phyloP scores from a whole-genome alignment of 2,113 vertebrate species.

The Orcinus orca region DNA sequence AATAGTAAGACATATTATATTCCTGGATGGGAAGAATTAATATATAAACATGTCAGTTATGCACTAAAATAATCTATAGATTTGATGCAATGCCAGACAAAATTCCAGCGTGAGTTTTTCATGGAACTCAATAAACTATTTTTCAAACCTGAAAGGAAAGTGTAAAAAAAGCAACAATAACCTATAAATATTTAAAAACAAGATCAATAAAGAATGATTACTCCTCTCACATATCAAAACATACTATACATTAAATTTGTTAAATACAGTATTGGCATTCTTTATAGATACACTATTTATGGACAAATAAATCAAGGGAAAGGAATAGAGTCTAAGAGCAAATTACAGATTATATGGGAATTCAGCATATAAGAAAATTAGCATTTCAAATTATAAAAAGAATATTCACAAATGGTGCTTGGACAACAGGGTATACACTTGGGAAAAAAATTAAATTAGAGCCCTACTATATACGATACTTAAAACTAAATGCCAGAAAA shows the following conservation, averaged over 20 bases:
- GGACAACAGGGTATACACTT: not conserved
- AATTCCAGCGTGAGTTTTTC: constrained; percentile 4
- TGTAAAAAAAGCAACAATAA: not conserved
- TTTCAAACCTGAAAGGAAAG: not conserved
- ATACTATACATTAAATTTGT: not conserved
- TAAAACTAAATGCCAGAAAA: not conserved
- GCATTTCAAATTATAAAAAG: not conserved
- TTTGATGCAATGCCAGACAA: not conserved
- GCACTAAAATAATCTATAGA: not conserved
- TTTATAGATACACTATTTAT: not conserved
- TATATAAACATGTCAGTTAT: not conserved
- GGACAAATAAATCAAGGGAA: not conserved
- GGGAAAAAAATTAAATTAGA: not conserved
- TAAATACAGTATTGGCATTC: not conserved
- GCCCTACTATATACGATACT: not conserved
- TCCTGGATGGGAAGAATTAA: not conserved
- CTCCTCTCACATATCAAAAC: not conserved
- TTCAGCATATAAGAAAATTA: not conserved
- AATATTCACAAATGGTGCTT: not conserved
- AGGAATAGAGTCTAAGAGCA: not conserved
- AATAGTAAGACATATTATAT: not conserved
- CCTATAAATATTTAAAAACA: not conserved
- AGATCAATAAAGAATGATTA: not conserved
- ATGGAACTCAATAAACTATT: not conserved
- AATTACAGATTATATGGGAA: not conserved